phyloP scores from a whole-genome alignment of 2,888 invertebrate genomes.

The Drosophila pseudotalamancana region DNA sequence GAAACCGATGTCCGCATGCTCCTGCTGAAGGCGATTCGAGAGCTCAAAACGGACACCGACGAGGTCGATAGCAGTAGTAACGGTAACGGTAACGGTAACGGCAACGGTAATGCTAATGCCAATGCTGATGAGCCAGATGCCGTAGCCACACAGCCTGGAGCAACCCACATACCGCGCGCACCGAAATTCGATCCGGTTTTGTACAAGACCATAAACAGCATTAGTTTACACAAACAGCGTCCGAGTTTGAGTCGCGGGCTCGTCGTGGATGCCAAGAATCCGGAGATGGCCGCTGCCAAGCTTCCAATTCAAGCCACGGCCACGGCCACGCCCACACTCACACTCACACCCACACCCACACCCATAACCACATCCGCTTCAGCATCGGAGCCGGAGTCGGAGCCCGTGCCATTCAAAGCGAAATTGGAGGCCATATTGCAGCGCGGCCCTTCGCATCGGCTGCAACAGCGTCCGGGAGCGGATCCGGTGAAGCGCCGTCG shows the following conservation, averaged over 20 bases:
- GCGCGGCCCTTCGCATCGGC: constrained; percentile 78
- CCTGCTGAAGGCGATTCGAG: constrained; percentile 64
- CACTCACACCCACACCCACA: constrained; percentile 1
- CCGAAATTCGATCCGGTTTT: constrained; percentile 83
- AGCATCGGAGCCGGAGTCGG: constrained; percentile 26
- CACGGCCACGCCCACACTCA: constrained; percentile 11
- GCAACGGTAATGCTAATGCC: neutral
- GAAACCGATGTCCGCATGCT: constrained; percentile 78
- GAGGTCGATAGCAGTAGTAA: constrained; percentile 25
- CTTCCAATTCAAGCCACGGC: constrained; percentile 20
- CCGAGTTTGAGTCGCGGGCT: constrained; percentile 69
- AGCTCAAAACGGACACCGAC: constrained; percentile 59
- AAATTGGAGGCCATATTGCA: constrained; percentile 81
- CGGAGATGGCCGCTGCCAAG: constrained; percentile 18
- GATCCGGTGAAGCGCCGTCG: constrained; percentile 60
- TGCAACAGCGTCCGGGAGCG: constrained; percentile 63
- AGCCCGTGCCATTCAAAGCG: constrained; percentile 77
- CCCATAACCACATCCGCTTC: constrained; percentile 11
- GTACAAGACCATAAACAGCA: constrained; percentile 80
- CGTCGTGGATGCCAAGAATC: constrained; percentile 48
- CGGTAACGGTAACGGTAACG: constrained; percentile 1
- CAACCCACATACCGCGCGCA: constrained; percentile 72
- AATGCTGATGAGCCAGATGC: constrained; percentile 10
- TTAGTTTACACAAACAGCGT: constrained; percentile 66
- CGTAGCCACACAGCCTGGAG: constrained; percentile 12